Evolutionary conservation across 2,113 vertebrate species (phyloP).

Genomic region (Carlito syrichta): DNA sequence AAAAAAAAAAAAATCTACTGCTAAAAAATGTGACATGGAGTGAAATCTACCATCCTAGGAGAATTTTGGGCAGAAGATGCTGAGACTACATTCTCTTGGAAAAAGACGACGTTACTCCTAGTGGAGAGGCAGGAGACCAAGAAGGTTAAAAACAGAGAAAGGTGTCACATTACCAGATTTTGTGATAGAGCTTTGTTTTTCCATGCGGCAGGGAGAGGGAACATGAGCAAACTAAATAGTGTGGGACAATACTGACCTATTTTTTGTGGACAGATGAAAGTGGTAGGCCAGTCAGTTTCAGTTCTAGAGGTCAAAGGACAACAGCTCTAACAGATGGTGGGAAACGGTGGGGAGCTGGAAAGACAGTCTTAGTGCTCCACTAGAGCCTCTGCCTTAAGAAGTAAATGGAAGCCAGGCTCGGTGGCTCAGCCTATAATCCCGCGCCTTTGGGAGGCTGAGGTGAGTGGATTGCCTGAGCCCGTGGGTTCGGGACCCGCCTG

Average conservation of each 20-base stretch:
- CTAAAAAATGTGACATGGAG: neutral
- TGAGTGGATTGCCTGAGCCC: too few species aligned
- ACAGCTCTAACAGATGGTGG: neutral
- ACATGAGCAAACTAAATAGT: neutral
- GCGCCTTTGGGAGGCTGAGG: too few species aligned
- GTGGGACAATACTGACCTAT: neutral
- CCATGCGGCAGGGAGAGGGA: neutral
- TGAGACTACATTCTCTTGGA: neutral
- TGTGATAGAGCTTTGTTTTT: neutral
- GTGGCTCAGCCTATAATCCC: too few species aligned
- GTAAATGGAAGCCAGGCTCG: constrained; percentile 17
- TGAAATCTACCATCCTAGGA: neutral
- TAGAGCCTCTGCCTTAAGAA: neutral
- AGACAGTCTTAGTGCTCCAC: neutral
- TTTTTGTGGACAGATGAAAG: neutral
- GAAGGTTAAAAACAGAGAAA: neutral
- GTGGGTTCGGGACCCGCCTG: too few species aligned
- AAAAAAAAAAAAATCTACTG: too few species aligned
- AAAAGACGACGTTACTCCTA: neutral
- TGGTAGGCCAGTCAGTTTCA: neutral
- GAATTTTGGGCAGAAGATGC: neutral
- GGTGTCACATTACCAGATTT: neutral
- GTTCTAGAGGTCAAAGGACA: neutral
- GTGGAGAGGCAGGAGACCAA: neutral
- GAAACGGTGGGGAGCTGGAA: neutral